Conservation (phyloP, 2,888 invertebrate genomes). For the Masnerella sp. region DNA sequence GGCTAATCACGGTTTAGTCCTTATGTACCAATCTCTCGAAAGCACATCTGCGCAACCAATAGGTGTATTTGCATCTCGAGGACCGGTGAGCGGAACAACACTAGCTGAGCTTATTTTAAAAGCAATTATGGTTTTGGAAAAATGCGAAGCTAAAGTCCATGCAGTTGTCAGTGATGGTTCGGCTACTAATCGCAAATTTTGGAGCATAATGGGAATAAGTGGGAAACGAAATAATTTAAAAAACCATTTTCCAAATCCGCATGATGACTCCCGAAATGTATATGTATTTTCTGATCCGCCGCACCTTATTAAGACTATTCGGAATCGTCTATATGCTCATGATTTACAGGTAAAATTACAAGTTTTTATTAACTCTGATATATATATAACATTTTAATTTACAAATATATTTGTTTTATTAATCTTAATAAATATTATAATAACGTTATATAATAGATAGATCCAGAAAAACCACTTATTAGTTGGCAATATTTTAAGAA, state of each 20-base stretch:
- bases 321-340: neutral
- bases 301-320: neutral
- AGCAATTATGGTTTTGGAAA: neutral
- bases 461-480: neutral
- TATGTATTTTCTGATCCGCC: neutral
- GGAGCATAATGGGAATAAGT: neutral
- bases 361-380: no score
- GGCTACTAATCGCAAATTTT: neutral
- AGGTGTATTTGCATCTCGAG: neutral
- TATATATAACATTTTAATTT: no score
- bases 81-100: neutral
- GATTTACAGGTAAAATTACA: constrained; percentile 1
- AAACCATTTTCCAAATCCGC: neutral
- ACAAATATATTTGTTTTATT: neutral
- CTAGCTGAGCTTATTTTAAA: neutral
- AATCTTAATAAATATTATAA: neutral
- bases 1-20: neutral
- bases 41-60: neutral
- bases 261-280: no score
- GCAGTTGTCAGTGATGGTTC: constrained; percentile 1
- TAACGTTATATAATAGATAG: no score
- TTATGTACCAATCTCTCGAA: constrained; percentile 3
- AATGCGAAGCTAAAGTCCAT: neutral
- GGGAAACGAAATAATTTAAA: neutral
- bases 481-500: constrained; percentile 14